Conservation (phyloP, 2,888 invertebrate genomes). For the Rhyacophila evoluta region DNA sequence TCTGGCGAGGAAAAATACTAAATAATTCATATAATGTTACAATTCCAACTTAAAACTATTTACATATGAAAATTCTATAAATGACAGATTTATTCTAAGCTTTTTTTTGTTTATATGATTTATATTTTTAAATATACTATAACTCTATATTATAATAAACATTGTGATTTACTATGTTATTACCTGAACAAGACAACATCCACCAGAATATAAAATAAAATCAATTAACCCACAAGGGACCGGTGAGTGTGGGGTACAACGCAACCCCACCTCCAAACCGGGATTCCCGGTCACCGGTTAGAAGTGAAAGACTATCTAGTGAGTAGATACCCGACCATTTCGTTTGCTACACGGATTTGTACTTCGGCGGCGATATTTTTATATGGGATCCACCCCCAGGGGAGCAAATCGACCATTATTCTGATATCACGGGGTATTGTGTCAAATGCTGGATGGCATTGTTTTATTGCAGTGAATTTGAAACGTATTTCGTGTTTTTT, state of each 20-base stretch:
- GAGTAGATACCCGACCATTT: neutral
- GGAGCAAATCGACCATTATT: neutral
- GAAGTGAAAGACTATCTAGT: neutral
- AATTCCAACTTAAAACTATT: no score
- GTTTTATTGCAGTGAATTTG: neutral
- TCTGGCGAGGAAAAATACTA: no score
- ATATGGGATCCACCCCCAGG: neutral
- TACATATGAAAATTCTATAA: no score
- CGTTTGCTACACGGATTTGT: neutral
- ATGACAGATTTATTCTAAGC: no score
- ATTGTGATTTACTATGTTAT: neutral
- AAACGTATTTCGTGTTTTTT: constrained; percentile 5
- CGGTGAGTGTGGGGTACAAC: neutral
- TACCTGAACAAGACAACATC: neutral
- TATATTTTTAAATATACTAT: no score
- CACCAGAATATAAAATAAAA: neutral
- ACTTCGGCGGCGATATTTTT: neutral
- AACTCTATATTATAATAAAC: no score
- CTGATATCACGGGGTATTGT: neutral
- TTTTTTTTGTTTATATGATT: no score
- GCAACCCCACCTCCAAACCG: neutral
- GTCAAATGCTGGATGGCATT: neutral
- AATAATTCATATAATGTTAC: no score
- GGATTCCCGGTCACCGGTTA: neutral
- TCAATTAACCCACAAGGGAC: neutral